phyloP scores from a whole-genome alignment of 2,113 vertebrate species.

The Pedetes capensis region DNA sequence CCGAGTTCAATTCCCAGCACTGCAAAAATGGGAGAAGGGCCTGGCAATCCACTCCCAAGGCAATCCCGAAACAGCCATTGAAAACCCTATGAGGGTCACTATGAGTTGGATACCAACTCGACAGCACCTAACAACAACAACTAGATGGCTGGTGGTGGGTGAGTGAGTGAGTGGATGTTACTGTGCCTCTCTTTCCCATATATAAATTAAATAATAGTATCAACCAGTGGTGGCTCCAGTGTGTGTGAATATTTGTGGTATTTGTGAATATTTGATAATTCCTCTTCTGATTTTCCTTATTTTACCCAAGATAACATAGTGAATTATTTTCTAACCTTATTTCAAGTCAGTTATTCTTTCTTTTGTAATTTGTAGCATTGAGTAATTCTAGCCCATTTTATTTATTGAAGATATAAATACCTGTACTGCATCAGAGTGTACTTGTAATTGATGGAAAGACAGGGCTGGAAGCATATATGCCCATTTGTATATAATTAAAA shows the following conservation, averaged over 20 bases:
- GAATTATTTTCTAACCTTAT: not conserved
- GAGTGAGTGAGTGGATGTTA: not conserved
- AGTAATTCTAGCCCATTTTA: slow-evolving; percentile 11
- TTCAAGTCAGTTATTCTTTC: slow-evolving; percentile 31
- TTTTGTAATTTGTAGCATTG: not conserved
- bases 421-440: not conserved
- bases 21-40: too few species aligned
- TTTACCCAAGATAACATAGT: not conserved
- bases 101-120: too few species aligned
- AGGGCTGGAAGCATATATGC: not conserved
- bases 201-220: not conserved
- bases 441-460: not conserved
- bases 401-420: slow-evolving; percentile 30
- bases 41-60: too few species aligned
- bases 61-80: too few species aligned
- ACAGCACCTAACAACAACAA: too few species aligned
- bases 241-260: slow-evolving; percentile 1
- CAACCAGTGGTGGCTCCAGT: not conserved
- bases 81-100: too few species aligned
- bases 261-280: not conserved
- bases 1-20: too few species aligned
- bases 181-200: not conserved
- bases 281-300: not conserved
- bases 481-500: not conserved
- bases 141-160: not conserved